Evolutionary conservation across 2,888 invertebrate species (phyloP).

Genomic region (Phragmatobia fuliginosa): DNA sequence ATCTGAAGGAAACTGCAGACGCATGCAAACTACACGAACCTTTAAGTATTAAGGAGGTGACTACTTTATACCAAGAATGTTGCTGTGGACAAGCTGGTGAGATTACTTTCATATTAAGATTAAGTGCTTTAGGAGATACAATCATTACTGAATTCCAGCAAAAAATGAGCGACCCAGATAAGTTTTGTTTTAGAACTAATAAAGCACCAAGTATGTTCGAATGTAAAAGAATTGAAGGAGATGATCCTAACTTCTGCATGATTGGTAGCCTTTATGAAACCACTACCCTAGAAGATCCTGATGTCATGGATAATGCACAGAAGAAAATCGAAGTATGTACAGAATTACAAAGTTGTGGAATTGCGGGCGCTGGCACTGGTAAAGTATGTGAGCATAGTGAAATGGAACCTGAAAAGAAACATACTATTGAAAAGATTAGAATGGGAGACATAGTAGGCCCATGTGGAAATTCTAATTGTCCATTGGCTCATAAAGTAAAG

Average conservation of each 20-base stretch:
- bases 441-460: conserved; percentile 83
- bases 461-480: conserved; percentile 79
- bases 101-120: conserved; percentile 77
- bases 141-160: conserved; percentile 82
- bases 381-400: conserved; percentile 56
- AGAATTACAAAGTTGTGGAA: conserved; percentile 70
- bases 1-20: conserved; percentile 77
- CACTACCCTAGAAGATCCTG: conserved; percentile 78
- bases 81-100: conserved; percentile 76
- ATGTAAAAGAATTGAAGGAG: conserved; percentile 75
- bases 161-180: conserved; percentile 71
- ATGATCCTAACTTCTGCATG: conserved; percentile 80
- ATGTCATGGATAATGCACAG: conserved; percentile 59
- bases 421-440: conserved; percentile 73
- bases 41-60: conserved; percentile 69
- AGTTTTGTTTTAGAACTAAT: conserved; percentile 78
- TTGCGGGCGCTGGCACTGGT: conserved; percentile 51
- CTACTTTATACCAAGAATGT: conserved; percentile 66
- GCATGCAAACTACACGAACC: conserved; percentile 68
- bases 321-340: conserved; percentile 77
- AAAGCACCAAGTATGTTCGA: conserved; percentile 80
- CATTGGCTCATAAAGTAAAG: conserved; percentile 78
- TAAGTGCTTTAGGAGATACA: conserved; percentile 82
- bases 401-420: conserved; percentile 55
- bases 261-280: conserved; percentile 78